phyloP scores from a whole-genome alignment of 2,113 vertebrate genomes.

The Xenus cinereus region DNA sequence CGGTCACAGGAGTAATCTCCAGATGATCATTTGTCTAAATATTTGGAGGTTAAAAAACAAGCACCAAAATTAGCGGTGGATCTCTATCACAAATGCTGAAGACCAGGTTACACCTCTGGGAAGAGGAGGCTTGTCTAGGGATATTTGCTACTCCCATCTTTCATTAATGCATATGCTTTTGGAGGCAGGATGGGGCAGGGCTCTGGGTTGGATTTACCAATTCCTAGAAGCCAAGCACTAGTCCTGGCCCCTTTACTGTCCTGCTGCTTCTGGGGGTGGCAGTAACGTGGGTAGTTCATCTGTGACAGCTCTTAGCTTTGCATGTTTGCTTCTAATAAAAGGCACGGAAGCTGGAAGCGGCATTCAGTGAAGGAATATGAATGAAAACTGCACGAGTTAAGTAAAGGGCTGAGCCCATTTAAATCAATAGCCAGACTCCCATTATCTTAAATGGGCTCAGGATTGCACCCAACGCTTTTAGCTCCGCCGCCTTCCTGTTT shows the following conservation, averaged over 20 bases:
- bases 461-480: neutral
- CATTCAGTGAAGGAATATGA: neutral
- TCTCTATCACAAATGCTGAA: neutral
- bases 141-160: neutral
- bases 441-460: neutral
- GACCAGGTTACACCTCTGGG: neutral
- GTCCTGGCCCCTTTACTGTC: neutral
- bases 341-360: neutral
- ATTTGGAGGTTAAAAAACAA: neutral
- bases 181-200: neutral
- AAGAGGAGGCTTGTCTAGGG: neutral
- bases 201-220: neutral
- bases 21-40: neutral
- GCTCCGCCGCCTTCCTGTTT: neutral
- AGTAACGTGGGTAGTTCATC: neutral
- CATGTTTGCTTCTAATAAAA: neutral
- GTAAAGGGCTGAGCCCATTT: neutral
- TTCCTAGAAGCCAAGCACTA: neutral
- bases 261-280: neutral
- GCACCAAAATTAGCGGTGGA: neutral
- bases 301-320: neutral
- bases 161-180: neutral
- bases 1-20: neutral
- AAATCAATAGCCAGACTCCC: neutral
- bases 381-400: neutral